These are phyloP conservation scores for Lepilemur septentrionalis DNA, from an alignment of 2,797 vertebrate genomes.

Conservation along the genomic window DNA sequence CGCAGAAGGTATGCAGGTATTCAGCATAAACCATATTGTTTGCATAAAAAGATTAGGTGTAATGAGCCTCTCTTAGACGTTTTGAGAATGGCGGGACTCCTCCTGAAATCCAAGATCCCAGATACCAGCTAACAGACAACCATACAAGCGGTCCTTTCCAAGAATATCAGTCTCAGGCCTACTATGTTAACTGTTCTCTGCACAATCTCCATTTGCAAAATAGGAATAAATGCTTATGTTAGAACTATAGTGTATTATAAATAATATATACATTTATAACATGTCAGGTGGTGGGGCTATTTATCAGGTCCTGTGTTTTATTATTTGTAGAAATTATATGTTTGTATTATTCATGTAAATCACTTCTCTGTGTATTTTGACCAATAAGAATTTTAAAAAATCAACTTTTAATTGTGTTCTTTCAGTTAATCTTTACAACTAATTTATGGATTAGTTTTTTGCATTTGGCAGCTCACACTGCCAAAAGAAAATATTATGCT, in stretches of 20 bases:
- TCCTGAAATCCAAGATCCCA: not conserved
- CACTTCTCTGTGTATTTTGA: not conserved
- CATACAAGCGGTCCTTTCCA: not conserved
- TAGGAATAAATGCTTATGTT: not conserved
- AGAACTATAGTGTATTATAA: not conserved
- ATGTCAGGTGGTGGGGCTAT: not conserved
- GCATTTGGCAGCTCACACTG: not conserved
- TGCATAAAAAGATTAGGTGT: not conserved
- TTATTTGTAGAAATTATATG: not conserved
- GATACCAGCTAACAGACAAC: not conserved
- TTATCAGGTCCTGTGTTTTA: not conserved
- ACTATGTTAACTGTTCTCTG: not conserved
- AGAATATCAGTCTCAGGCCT: not conserved
- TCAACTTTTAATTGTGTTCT: not conserved
- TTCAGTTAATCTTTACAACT: not conserved
- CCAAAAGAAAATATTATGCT: not conserved
- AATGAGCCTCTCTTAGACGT: not conserved
- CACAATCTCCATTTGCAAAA: not conserved
- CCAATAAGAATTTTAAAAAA: not conserved
- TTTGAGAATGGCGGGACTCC: not conserved
- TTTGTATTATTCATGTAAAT: not conserved
- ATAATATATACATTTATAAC: not conserved
- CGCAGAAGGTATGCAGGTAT: not conserved
- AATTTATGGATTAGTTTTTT: not conserved
- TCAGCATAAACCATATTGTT: not conserved